phyloP scores from a whole-genome alignment of 1,140 invertebrate species.

The Luehdorfia chinensis region DNA sequence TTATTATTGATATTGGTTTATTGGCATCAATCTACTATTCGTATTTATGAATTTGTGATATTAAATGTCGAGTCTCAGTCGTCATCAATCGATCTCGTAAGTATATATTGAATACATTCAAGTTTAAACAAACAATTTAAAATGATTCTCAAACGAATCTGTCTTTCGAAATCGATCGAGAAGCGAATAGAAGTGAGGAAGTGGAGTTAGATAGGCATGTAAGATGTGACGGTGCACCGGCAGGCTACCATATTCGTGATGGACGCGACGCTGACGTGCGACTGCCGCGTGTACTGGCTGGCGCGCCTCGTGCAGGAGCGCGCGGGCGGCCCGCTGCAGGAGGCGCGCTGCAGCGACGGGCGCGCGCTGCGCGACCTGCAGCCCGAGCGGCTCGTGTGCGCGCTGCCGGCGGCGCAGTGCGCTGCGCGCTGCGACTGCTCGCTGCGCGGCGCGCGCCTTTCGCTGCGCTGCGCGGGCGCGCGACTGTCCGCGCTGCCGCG shows the following conservation, averaged over 20 bases:
- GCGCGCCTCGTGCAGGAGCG: slow-evolving; percentile 24
- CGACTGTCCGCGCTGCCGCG: background rate
- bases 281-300: slow-evolving; percentile 26
- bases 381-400: slow-evolving; percentile 4
- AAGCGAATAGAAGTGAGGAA: too few relatives aligned
- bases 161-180: too few relatives aligned
- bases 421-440: slow-evolving; percentile 1
- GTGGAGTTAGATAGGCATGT: too few relatives aligned
- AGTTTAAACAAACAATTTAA: too few relatives aligned
- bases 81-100: too few relatives aligned
- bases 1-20: too few relatives aligned
- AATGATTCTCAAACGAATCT: too few relatives aligned
- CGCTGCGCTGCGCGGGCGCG: background rate
- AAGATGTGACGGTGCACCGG: too few relatives aligned
- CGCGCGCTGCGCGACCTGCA: background rate
- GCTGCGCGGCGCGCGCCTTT: background rate
- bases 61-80: too few relatives aligned
- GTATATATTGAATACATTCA: too few relatives aligned
- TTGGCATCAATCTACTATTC: too few relatives aligned
- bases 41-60: too few relatives aligned
- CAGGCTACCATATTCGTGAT: slow-evolving; percentile 14
- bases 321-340: background rate
- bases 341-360: slow-evolving; percentile 5
- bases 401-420: background rate
- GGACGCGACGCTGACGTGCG: slow-evolving; percentile 16